Evolutionary conservation across 2,113 vertebrate genomes (phyloP), one percentile per base, ranked within the genome.

Genomic region (Cebidichthys violaceus): DNA sequence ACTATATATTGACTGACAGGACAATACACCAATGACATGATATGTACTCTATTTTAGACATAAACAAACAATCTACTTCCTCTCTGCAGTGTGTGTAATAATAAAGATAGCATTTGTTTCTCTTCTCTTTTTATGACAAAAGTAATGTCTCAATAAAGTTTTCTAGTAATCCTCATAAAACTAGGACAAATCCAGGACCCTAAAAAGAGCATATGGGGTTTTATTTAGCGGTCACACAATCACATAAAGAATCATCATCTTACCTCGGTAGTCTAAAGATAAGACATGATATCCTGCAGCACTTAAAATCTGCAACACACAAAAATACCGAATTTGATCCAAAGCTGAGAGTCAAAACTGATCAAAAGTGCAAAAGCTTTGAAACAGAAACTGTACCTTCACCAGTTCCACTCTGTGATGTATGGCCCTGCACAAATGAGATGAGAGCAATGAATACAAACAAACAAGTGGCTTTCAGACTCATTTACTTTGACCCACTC

Each of bases 261-360:
- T 92, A 98, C 97, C 97, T 96, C 97, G 94, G 92, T 97, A 98
- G 92, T 98, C 97, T 0, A 97, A 89, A 78, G 96, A 94, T 82
- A 97, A 76, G 47, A 98, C 92, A 29, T 98, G 97, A 85, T 96
- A 97, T 29, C 93, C 96, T 2, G 92, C 95, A 14, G 94, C 90
- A 22, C 96, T 96, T 88, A 98, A 94, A 0, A 90, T 71, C 97
- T 98, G 87, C 75, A 92, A n/a, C 43, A 1, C 11, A 66, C 22
- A 81, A 22, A 69, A 29, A 69, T 37, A 33, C 0, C 0, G n/a
- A 9, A 62, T 39, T 31, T 71, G 2, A 54, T 17, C 13, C n/a
- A 15, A 43, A 20, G 6, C 18, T 24, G 1, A 17, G 17, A 72
- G 17, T 50, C 27, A 37, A 81, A 70, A 50, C 1, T 6, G 20